phyloP scores from a whole-genome alignment of 2,113 vertebrate genomes.

The Balaeniceps rex region DNA sequence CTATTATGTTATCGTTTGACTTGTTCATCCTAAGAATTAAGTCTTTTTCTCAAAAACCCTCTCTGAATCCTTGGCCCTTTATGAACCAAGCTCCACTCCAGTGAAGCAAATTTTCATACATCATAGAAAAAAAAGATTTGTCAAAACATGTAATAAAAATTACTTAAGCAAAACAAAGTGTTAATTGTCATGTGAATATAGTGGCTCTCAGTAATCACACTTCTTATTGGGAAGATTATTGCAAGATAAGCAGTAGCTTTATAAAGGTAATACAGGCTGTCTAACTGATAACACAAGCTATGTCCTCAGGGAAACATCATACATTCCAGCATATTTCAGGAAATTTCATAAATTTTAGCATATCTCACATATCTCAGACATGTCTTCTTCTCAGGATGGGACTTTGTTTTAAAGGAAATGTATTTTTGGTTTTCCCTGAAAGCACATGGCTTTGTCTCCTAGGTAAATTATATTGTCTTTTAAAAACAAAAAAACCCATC shows the following conservation, averaged over 20 bases:
- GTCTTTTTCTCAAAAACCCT: not conserved
- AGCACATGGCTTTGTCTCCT: not conserved
- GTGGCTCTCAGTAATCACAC: not conserved
- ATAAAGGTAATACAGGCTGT: not conserved
- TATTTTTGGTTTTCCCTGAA: conserved; percentile 51
- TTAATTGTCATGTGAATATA: not conserved
- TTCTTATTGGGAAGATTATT: not conserved
- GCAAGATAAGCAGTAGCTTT: not conserved
- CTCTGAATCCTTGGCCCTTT: not conserved
- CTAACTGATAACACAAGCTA: not conserved
- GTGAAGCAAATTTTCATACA: not conserved
- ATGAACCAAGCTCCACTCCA: not conserved
- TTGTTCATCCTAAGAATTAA: not conserved
- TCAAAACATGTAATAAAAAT: not conserved
- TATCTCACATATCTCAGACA: conserved; percentile 37
- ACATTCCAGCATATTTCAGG: conserved; percentile 47
- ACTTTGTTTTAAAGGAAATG: conserved; percentile 44
- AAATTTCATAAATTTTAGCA: conserved; percentile 57
- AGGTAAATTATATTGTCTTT: not conserved
- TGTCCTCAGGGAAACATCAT: conserved; percentile 30
- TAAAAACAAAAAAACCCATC: not conserved
- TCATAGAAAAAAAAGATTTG: not conserved
- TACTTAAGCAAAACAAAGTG: not conserved
- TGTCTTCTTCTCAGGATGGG: conserved; percentile 45
- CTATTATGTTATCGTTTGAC: not conserved